phyloP scores from a whole-genome alignment of 2,888 invertebrate genomes.

The Himalopsyche anomala region DNA sequence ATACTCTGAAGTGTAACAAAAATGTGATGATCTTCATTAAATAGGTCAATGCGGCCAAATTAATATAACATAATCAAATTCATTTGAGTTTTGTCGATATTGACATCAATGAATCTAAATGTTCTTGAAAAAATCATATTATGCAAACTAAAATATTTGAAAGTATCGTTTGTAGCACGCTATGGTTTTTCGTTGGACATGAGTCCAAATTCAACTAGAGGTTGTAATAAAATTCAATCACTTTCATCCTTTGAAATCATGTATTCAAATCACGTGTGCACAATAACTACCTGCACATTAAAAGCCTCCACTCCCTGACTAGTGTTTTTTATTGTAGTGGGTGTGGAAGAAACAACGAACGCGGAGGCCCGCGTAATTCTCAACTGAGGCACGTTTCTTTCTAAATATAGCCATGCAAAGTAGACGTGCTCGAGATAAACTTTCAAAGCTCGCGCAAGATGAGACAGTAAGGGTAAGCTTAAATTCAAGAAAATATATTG shows the following conservation, averaged over 20 bases:
- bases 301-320: background rate
- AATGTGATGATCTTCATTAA: too few relatives aligned
- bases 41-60: too few relatives aligned
- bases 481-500: background rate
- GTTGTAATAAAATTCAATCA: background rate
- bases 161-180: too few relatives aligned
- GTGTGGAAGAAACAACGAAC: background rate
- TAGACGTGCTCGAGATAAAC: conserved; percentile 29
- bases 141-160: too few relatives aligned
- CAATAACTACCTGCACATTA: conserved; percentile 1
- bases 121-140: too few relatives aligned
- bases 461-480: background rate
- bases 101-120: too few relatives aligned
- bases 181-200: too few relatives aligned
- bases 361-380: conserved; percentile 14
- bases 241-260: conserved; percentile 1
- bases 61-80: too few relatives aligned
- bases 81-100: too few relatives aligned
- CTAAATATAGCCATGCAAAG: conserved; percentile 42
- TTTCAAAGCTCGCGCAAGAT: background rate
- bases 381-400: background rate
- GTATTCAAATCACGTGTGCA: conserved; percentile 14
- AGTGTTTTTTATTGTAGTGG: background rate
- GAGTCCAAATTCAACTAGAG: too few relatives aligned
- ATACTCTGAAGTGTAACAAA: too few relatives aligned